Percentiles rank a stretch among this genome's conserved stretches.
Conservation (phyloP, 2,888 invertebrate genomes). For the Abrostola triplasia region DNA sequence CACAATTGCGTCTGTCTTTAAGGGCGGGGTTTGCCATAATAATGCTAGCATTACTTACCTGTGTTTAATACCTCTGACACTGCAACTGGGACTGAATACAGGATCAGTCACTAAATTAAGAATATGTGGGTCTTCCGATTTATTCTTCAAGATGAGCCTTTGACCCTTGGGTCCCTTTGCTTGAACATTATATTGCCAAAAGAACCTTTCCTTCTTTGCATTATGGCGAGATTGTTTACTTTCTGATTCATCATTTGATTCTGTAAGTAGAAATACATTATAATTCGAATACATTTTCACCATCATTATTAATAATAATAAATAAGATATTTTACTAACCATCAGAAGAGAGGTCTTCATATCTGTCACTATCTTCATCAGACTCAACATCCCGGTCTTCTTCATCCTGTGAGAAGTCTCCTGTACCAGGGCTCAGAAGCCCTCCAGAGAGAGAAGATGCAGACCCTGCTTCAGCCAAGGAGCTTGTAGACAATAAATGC, state of each 20-base stretch:
- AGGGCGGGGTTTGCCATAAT: no score
- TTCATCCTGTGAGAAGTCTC: slow-evolving; percentile 94
- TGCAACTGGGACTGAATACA: slow-evolving; percentile 97
- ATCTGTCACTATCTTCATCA: slow-evolving; percentile 95
- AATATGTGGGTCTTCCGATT: slow-evolving; percentile 96
- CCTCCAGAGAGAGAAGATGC: slow-evolving; percentile 95
- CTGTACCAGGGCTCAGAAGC: slow-evolving; percentile 94
- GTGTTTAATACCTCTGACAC: slow-evolving; percentile 96
- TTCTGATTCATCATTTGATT: slow-evolving; percentile 90
- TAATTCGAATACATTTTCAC: neutral
- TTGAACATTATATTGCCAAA: slow-evolving; percentile 99
- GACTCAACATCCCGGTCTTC: slow-evolving; percentile 92
- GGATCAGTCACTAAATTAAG: slow-evolving; percentile 97
- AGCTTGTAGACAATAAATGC: slow-evolving; percentile 95
- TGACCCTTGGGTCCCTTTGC: slow-evolving; percentile 99
- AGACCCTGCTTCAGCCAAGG: slow-evolving; percentile 94
- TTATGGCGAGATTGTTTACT: slow-evolving; percentile 76
- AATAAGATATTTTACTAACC: slow-evolving; percentile 72
- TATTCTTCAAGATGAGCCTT: slow-evolving; percentile 94
- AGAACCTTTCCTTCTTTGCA: slow-evolving; percentile 94
- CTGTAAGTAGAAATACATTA: slow-evolving; percentile 67
- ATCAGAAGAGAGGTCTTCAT: slow-evolving; percentile 95
- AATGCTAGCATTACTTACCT: slow-evolving; percentile 84
- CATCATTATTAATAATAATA: neutral
- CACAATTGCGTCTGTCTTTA: no score